A percentile compares a stretch with the other conserved stretches of the same genome.
Conservation (phyloP, 2,888 invertebrate species). For the Drosophila fungiperda region DNA sequence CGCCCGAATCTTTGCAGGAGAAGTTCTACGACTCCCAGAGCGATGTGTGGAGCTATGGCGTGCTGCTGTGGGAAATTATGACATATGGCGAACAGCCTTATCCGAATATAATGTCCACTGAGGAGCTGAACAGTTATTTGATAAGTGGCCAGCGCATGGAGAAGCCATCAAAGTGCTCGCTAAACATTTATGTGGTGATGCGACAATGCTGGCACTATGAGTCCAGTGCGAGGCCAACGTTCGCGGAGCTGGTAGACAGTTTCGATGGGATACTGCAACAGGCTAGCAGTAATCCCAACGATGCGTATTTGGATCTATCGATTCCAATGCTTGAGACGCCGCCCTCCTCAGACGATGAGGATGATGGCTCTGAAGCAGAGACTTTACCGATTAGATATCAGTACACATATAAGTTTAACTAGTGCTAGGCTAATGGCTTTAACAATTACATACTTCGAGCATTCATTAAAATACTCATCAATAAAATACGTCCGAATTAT, state of each 20-base stretch:
- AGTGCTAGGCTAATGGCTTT: conserved; percentile 50
- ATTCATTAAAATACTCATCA: conserved; percentile 51
- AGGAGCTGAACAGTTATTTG: conserved; percentile 96
- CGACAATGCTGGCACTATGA: conserved; percentile 98
- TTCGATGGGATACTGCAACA: conserved; percentile 92
- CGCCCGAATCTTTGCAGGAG: conserved; percentile 98
- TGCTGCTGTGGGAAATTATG: conserved; percentile 99
- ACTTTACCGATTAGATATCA: conserved; percentile 78
- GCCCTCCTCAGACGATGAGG: conserved; percentile 91
- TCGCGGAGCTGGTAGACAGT: conserved; percentile 94
- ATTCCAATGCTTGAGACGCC: conserved; percentile 94
- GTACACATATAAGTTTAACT: conserved; percentile 83
- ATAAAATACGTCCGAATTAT: conserved; percentile 36
- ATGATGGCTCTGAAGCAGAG: conserved; percentile 74
- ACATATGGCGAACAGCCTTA: conserved; percentile 99
- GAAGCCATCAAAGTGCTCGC: conserved; percentile 97
- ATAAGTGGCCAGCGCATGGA: conserved; percentile 97
- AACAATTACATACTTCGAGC: conserved; percentile 46
- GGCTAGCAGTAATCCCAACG: conserved; percentile 88
- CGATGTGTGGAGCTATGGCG: conserved; percentile 98
- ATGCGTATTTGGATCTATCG: conserved; percentile 95
- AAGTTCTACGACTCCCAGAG: conserved; percentile 97
- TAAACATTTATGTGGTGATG: conserved; percentile 98
- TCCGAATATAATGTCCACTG: conserved; percentile 96
- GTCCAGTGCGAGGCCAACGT: conserved; percentile 94